phyloP scores from a whole-genome alignment of 2,113 vertebrate genomes.

The Suncus etruscus region DNA sequence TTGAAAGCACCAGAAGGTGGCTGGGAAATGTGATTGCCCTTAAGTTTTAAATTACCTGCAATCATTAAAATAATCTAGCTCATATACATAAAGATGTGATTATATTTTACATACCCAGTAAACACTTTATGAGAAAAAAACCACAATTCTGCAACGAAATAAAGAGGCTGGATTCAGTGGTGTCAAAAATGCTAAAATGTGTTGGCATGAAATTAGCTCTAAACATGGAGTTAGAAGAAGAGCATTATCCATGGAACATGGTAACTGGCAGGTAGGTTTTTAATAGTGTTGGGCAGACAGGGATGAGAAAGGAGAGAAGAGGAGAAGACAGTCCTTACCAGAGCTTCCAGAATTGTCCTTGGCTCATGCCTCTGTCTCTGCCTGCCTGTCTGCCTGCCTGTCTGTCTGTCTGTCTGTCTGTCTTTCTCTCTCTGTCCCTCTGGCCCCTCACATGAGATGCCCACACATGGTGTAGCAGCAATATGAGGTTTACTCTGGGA shows the following conservation, averaged over 20 bases:
- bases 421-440: not conserved
- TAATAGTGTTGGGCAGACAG: not conserved
- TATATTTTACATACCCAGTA: slow-evolving; percentile 80
- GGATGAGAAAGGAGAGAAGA: not conserved
- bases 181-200: slow-evolving; percentile 53
- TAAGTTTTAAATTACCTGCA: slow-evolving; percentile 83
- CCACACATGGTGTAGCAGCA: not conserved
- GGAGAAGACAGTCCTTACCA: not conserved
- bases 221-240: not conserved
- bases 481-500: not conserved
- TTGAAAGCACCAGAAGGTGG: slow-evolving; percentile 47
- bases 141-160: slow-evolving; percentile 67
- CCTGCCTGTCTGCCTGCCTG: no score
- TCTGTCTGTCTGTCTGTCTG: not conserved
- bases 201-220: slow-evolving; percentile 9
- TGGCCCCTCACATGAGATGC: not conserved
- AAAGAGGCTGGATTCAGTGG: slow-evolving; percentile 20
- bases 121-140: slow-evolving; percentile 81
- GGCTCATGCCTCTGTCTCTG: not conserved
- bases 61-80: slow-evolving; percentile 84
- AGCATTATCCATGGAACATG: not conserved
- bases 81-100: slow-evolving; percentile 82
- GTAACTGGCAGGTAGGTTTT: slow-evolving; percentile 23
- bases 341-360: not conserved
- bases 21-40: slow-evolving; percentile 79